Percentiles rank a stretch among this genome's conserved stretches.
These are phyloP conservation scores for Dryobota labecula DNA, from an alignment of 2,888 invertebrate species.

Conservation along the genomic window DNA sequence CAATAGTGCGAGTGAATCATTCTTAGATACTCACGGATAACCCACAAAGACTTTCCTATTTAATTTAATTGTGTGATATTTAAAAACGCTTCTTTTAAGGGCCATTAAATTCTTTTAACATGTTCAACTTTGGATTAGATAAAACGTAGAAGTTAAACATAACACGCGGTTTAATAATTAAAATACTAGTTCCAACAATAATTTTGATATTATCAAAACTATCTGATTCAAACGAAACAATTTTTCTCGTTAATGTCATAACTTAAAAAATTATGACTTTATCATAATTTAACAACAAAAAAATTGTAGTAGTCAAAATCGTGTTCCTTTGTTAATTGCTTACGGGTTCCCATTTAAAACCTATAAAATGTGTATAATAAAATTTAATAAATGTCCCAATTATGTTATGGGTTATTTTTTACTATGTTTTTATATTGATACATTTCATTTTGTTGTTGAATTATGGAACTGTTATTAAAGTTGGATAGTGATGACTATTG, in stretches of 20 bases:
- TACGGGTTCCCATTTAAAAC: conserved; percentile 64
- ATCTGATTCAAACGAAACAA: conserved; percentile 46
- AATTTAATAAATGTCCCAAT: conserved; percentile 63
- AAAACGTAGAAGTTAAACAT: conserved; percentile 17
- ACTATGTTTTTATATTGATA: conserved; percentile 12
- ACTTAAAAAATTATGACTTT: conserved; percentile 54
- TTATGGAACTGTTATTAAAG: conserved; percentile 36
- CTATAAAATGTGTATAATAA: conserved; percentile 64
- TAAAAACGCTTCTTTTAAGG: conserved; percentile 29
- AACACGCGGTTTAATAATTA: conserved; percentile 28
- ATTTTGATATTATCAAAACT: conserved; percentile 54
- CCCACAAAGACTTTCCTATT: conserved; percentile 19
- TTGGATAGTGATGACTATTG: conserved; percentile 39
- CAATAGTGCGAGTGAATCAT: conserved; percentile 10
- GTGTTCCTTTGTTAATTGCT: conserved; percentile 61
- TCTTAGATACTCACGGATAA: conserved; percentile 44
- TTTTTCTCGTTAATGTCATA: conserved; percentile 60
- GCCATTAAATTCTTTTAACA: conserved; percentile 56
- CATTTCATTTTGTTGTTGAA: conserved; percentile 28
- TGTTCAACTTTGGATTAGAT: conserved; percentile 42
- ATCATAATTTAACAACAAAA: conserved; percentile 33
- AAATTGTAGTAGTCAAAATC: conserved; percentile 40
- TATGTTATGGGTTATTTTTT: conserved; percentile 30
- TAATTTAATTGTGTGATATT: conserved; percentile 55
- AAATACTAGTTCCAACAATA: conserved; percentile 19